These are phyloP conservation scores for Passerculus sandwichensis DNA, from an alignment of 2,797 vertebrate species.

Conservation along the genomic window DNA sequence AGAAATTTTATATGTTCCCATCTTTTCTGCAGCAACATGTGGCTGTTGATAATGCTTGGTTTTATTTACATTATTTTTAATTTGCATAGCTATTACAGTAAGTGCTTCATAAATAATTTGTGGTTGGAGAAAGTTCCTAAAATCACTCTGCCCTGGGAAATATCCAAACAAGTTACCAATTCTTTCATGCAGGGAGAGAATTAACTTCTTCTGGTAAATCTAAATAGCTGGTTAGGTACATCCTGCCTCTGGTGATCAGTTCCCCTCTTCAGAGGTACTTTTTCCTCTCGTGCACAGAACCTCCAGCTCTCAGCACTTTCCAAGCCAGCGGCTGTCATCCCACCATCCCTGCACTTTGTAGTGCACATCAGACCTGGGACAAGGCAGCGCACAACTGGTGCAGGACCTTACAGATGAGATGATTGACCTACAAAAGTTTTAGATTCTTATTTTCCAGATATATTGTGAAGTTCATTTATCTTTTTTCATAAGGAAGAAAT, in stretches of 20 bases:
- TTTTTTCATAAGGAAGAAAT: background rate
- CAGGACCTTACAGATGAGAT: background rate
- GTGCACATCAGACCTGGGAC: rapidly evolving
- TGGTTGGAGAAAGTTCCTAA: background rate
- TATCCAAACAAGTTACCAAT: background rate
- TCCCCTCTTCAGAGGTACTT: background rate
- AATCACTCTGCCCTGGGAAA: background rate
- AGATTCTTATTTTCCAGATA: background rate
- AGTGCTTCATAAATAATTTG: background rate
- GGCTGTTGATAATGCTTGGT: background rate
- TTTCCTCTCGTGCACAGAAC: background rate
- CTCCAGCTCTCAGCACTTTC: background rate
- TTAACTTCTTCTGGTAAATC: background rate
- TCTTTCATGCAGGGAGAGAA: background rate
- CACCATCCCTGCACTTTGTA: rapidly evolving
- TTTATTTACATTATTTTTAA: background rate
- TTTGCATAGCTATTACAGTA: background rate
- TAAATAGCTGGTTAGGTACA: background rate
- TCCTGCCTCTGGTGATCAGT: background rate
- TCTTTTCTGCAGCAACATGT: background rate
- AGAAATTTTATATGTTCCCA: background rate
- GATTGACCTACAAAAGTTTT: background rate
- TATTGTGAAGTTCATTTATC: background rate
- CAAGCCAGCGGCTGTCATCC: background rate
- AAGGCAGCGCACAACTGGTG: background rate